Conservation (phyloP, 2,797 vertebrate genomes). For the Australoheros facetus region DNA sequence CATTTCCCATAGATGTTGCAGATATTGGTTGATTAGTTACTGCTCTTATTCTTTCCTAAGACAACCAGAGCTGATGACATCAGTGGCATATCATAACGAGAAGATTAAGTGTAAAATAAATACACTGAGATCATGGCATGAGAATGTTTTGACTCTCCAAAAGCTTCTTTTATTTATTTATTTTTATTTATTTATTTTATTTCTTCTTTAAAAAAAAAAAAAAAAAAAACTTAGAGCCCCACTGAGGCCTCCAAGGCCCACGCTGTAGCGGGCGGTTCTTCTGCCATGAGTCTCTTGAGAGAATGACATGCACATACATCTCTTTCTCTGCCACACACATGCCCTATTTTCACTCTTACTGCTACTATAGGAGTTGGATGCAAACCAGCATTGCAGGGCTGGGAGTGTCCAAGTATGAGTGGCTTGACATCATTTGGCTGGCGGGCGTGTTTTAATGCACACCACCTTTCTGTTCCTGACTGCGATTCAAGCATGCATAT, state of each 20-base stretch:
- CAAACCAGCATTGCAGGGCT: slow-evolving; percentile 29
- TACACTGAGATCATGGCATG: background rate
- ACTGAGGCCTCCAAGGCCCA: background rate
- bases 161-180: background rate
- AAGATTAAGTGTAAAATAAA: background rate
- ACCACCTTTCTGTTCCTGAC: slow-evolving; percentile 41
- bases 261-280: slow-evolving; percentile 3
- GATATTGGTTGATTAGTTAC: background rate
- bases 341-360: background rate
- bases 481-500: slow-evolving; percentile 10
- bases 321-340: slow-evolving; percentile 15
- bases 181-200: no score
- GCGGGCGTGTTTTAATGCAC: slow-evolving; percentile 40
- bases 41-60: background rate
- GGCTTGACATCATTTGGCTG: slow-evolving; percentile 60
- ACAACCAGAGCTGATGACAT: background rate
- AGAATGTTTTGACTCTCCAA: background rate
- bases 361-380: slow-evolving; percentile 31
- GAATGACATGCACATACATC: slow-evolving; percentile 13
- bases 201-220: no score
- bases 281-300: slow-evolving; percentile 19
- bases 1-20: background rate
- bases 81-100: background rate
- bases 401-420: slow-evolving; percentile 32
- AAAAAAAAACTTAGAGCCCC: no score